Base-by-base conservation (phyloP, 2,888 invertebrate genomes). In the Meganola albula region DNA sequence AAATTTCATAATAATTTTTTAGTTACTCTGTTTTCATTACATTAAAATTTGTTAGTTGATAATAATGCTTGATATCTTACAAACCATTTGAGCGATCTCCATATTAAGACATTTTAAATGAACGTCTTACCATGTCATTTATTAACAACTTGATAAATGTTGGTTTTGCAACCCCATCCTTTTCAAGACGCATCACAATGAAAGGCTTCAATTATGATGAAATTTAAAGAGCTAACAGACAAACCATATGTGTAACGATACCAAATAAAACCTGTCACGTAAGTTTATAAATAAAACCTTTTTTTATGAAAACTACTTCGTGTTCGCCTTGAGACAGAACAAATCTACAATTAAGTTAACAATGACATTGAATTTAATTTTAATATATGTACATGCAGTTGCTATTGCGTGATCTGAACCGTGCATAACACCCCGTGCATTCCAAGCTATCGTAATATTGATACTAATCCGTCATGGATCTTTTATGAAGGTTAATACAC, bases 401-500 rank as follows among this genome's bases (percentile, higher is more conserved):
- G 38, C 37, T 44, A 46, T 48, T 48, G 45, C 48, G 44, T 51
- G 55, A 40, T 45, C 39, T 13, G 24, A 13, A 37, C 18, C 33
- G 29, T 34, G 21, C 8, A 7, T 20, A 44, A 22, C 24, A 37
- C 26, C 47, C 37, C 37, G 34, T 36, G 37, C 34, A 43, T 47
- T 36, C 32, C 37, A 34, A 34, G 34, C 44, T 39, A 42, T 38
- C 40, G 29, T 41, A 48, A 34, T 58, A 58, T 63, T 58, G 59
- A 56, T 64, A 62, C 44, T 31, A 50, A 68, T 69, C 60, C 61
- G 60, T 64, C 60, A 64, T 57, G 61, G 58, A 50, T 43, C 34
- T 34, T 36, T 40, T 33, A 8, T 31, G 58, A 73, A 72, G 70
- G 72, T 68, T 58, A 51, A 34, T 60, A 53, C 50, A 56, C 58